phyloP scores from a whole-genome alignment of 2,113 vertebrate species.

The Apteryx mantelli region DNA sequence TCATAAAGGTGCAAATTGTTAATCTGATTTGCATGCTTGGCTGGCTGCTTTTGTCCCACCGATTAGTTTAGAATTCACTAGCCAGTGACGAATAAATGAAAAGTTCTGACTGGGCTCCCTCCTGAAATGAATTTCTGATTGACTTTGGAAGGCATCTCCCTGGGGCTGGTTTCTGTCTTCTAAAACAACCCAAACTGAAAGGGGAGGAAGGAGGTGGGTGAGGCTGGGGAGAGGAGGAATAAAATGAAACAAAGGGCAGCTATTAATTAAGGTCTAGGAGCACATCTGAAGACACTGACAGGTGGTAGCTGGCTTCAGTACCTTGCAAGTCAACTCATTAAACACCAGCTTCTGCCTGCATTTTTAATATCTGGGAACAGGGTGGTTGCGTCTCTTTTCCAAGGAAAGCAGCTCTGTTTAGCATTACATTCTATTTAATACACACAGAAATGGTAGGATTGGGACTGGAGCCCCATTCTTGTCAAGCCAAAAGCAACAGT shows the following conservation, averaged over 20 bases:
- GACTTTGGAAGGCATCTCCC: constrained; percentile 50
- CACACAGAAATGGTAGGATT: background rate
- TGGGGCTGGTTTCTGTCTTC: constrained; percentile 44
- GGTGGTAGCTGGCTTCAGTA: constrained; percentile 41
- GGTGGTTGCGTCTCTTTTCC: background rate
- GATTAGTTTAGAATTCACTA: constrained; percentile 53
- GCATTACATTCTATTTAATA: background rate
- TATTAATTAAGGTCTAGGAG: constrained; percentile 72
- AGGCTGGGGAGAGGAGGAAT: constrained; percentile 24
- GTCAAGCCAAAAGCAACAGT: background rate
- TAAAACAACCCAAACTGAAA: constrained; percentile 32
- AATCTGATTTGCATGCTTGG: constrained; percentile 73
- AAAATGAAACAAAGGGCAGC: constrained; percentile 63
- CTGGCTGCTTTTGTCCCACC: constrained; percentile 45
- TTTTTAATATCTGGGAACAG: constrained; percentile 1
- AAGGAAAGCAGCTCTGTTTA: background rate
- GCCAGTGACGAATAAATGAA: constrained; percentile 52
- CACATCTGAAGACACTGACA: constrained; percentile 26
- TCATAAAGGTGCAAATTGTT: constrained; percentile 69
- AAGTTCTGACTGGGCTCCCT: constrained; percentile 52
- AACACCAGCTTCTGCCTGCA: background rate
- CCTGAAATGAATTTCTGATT: constrained; percentile 71
- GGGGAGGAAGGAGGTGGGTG: constrained; percentile 21
- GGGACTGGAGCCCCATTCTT: background rate
- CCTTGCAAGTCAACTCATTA: constrained; percentile 47